Conservation (phyloP, 2,113 vertebrate genomes). For the Romanogobio albipinnatus region DNA sequence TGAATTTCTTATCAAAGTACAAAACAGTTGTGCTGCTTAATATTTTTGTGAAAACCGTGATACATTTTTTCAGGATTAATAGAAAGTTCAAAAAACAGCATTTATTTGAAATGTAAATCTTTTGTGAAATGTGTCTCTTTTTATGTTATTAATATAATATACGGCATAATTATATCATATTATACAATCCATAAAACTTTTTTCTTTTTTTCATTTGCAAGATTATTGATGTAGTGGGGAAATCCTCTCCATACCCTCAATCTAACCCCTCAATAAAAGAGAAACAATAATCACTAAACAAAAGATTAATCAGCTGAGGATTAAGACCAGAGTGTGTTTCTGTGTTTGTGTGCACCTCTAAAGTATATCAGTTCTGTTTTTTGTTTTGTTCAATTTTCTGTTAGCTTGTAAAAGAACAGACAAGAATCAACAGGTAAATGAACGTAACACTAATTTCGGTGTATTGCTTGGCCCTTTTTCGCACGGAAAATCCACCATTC, state of each 20-base stretch:
- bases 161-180: background rate
- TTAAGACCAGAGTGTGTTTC: constrained; percentile 54
- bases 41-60: background rate
- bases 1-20: background rate
- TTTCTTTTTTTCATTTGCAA: background rate
- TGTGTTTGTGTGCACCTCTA: background rate
- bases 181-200: background rate
- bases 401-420: constrained; percentile 61
- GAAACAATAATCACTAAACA: constrained; percentile 57
- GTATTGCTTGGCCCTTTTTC: constrained; percentile 47
- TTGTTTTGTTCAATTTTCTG: constrained; percentile 38
- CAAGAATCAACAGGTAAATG: constrained; percentile 58
- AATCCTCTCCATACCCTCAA: constrained; percentile 8
- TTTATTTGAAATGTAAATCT: no score
- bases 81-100: background rate
- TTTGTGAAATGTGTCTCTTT: background rate
- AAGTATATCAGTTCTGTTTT: constrained; percentile 13
- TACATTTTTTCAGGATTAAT: background rate
- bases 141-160: background rate
- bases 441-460: constrained; percentile 63
- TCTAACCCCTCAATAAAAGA: background rate
- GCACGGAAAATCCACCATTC: constrained; percentile 57
- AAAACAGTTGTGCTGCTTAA: background rate
- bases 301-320: constrained; percentile 65
- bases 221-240: background rate